Base-by-base conservation (phyloP, 1,140 invertebrate genomes). In the Holcopasites calliopsidis region DNA sequence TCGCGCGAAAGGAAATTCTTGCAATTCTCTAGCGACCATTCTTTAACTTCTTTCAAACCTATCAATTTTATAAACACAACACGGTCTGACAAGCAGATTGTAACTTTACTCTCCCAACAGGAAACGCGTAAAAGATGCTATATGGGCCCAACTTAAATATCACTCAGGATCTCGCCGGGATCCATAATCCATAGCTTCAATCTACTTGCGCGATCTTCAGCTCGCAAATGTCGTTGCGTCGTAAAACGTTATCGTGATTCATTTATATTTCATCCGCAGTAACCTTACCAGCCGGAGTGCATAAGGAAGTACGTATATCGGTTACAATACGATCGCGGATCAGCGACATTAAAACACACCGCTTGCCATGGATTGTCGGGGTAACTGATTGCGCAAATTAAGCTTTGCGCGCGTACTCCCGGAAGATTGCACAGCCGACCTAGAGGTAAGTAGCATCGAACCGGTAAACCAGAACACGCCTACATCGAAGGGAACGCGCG, bases 311-410 rank as follows among this genome's bases (percentile, higher is more conserved):
- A 16, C 4, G 16, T 47, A 47, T 52, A 10, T 55, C 49, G 21
- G 13, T 6, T 2, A 26, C 70, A 42, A 42, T 73, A 42, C 49
- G 26, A 52, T 66, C 55, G 55, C 61, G 23, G 21, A 66, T 73
- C 49, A 54, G 35, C 61, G 71, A 42, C 71, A 57, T 66, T 74
- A 47, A 57, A 66, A 74, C 71, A 74, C n/a, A n/a, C n/a, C n/a
- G n/a, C 61, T 74, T 64, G 38, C 71, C 50, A 10, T 21, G 50
- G 55, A 66, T 49, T 55, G 60, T 73, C 65, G 23, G n/a, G 60
- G 8, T 65, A 55, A 73, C 49, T 55, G 70, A 74, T 74, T 28
- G 71, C n/a, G 40, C 38, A 33, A 66, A 66, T 74, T 66, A 74
- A 66, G 66, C 28, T n/a, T n/a, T 38, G 50, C 61, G n/a, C 31